Evolutionary conservation across 2,888 invertebrate species (phyloP).

Genomic region (Drosophila subsilvestris): DNA sequence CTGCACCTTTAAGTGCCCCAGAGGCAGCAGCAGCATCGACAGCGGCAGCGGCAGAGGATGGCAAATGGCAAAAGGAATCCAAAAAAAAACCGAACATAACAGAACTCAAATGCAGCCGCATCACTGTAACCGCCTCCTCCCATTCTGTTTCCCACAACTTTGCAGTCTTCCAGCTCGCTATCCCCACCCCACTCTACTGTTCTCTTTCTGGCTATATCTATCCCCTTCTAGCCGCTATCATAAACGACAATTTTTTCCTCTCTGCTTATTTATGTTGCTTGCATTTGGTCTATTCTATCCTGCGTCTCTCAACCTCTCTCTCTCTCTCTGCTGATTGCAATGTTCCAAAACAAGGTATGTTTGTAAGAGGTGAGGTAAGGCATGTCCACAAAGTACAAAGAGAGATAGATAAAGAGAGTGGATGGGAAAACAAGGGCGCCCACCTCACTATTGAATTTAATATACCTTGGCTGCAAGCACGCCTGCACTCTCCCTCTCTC

Average conservation of each 20-base stretch:
- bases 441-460: not conserved
- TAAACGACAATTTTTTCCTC: conserved; percentile 75
- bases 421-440: too few relatives aligned
- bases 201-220: conserved; percentile 12
- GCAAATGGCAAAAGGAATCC: conserved; percentile 41
- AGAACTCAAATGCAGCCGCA: conserved; percentile 41
- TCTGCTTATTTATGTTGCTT: conserved; percentile 75
- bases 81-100: conserved; percentile 29
- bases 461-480: not conserved
- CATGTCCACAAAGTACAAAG: not conserved
- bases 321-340: not conserved
- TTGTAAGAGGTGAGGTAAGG: not conserved
- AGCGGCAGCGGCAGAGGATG: conserved; percentile 9
- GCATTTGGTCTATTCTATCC: conserved; percentile 38
- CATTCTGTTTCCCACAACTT: not conserved
- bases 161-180: conserved; percentile 1
- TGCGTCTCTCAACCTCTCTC: conserved; percentile 7
- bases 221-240: conserved; percentile 46
- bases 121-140: conserved; percentile 13
- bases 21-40: conserved; percentile 48
- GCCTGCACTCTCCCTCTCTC: not conserved
- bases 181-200: conserved; percentile 1
- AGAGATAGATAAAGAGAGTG: too few relatives aligned
- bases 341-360: not conserved
- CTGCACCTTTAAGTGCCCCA: conserved; percentile 76